Conservation (phyloP, 1,140 invertebrate species). For the Whitmania pigra region DNA sequence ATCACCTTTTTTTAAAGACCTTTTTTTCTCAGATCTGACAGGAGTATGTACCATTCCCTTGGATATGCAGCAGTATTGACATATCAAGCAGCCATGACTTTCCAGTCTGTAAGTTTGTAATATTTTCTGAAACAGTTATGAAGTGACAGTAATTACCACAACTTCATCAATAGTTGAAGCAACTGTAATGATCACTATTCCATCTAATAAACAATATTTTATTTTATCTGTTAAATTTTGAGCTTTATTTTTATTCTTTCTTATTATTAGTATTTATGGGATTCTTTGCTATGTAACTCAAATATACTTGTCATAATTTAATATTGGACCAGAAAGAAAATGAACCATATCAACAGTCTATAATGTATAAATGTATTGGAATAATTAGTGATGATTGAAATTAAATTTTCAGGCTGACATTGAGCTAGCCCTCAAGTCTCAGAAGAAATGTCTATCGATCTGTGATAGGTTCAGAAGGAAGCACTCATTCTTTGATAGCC, state of each 20-base stretch:
- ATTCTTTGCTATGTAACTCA: too few relatives aligned
- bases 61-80: constrained; percentile 76
- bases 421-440: neutral
- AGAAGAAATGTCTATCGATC: neutral
- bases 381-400: too few relatives aligned
- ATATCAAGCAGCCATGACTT: constrained; percentile 80
- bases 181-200: too few relatives aligned
- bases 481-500: constrained; percentile 3
- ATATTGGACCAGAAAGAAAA: too few relatives aligned
- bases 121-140: constrained; percentile 13
- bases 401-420: constrained; percentile 10
- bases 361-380: too few relatives aligned
- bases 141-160: neutral
- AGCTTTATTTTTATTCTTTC: too few relatives aligned
- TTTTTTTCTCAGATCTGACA: constrained; percentile 52
- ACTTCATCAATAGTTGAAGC: too few relatives aligned
- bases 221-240: too few relatives aligned
- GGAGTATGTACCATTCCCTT: constrained; percentile 82
- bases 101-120: constrained; percentile 58
- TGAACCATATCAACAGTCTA: too few relatives aligned
- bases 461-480: neutral
- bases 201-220: too few relatives aligned
- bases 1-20: neutral
- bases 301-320: too few relatives aligned
- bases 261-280: too few relatives aligned